phyloP scores from a whole-genome alignment of 2,113 vertebrate species.

The Sinocyclocheilus rhinocerous region DNA sequence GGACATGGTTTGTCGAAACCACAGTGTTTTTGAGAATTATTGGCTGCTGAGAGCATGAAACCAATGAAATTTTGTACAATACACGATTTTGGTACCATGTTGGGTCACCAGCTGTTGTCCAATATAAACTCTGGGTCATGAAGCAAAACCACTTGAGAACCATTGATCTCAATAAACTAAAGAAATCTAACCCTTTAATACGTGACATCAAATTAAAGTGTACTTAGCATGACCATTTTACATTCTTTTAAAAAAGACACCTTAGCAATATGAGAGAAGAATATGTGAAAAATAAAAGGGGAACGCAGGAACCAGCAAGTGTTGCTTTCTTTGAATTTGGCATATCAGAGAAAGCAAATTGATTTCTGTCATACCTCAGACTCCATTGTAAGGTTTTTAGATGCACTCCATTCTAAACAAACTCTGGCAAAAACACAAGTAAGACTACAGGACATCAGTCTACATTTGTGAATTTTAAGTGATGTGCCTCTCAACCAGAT shows the following conservation, averaged over 20 bases:
- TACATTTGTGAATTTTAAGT: neutral
- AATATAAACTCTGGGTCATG: neutral
- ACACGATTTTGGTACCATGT: neutral
- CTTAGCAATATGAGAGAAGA: no score
- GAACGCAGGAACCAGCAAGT: neutral
- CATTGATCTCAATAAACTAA: neutral
- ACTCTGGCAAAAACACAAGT: neutral
- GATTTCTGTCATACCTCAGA: neutral
- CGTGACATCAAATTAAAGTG: neutral
- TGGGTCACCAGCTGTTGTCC: neutral
- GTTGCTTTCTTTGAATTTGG: neutral
- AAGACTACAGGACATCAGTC: neutral
- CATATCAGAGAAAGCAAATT: neutral
- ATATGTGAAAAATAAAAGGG: no score
- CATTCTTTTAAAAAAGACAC: neutral
- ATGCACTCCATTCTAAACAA: neutral
- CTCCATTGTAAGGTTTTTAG: no score
- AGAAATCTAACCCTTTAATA: no score
- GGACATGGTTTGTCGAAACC: neutral
- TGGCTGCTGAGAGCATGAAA: neutral
- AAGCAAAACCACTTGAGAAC: constrained; percentile 5
- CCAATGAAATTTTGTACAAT: neutral
- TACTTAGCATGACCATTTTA: neutral
- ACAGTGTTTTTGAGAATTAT: neutral
- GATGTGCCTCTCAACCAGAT: constrained; percentile 1